These are phyloP conservation scores for Actinemys pallida DNA, from an alignment of 2,113 vertebrate species.

Conservation along the genomic window DNA sequence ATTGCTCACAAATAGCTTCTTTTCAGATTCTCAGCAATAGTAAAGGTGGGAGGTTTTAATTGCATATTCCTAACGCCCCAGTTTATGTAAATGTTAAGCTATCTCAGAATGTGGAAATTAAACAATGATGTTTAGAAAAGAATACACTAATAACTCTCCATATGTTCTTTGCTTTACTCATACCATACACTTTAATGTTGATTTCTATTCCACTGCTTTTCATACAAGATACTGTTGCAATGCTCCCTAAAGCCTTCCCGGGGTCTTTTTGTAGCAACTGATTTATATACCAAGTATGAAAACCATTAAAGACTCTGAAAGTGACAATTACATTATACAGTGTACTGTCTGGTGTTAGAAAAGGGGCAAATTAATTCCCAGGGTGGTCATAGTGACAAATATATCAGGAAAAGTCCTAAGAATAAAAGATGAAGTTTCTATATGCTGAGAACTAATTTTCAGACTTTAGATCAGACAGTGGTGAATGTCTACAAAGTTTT, in stretches of 20 bases:
- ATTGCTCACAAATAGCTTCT: not conserved
- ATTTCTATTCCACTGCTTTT: not conserved
- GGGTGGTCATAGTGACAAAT: not conserved
- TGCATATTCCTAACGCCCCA: not conserved
- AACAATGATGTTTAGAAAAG: not conserved
- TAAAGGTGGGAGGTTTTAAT: slow-evolving; percentile 1
- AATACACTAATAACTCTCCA: not conserved
- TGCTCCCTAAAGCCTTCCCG: not conserved
- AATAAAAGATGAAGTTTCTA: not conserved
- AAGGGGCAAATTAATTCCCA: slow-evolving; percentile 7
- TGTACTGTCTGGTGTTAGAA: not conserved
- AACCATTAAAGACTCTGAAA: slow-evolving; percentile 8
- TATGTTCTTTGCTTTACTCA: not conserved
- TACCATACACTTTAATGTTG: not conserved
- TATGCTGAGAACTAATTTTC: not conserved
- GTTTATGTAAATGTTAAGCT: not conserved
- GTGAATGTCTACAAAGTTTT: not conserved
- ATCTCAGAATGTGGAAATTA: slow-evolving; percentile 14
- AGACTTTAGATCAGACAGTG: not conserved
- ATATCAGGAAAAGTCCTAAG: not conserved
- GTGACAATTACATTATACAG: not conserved
- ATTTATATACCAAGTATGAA: slow-evolving; percentile 18
- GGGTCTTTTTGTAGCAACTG: not conserved
- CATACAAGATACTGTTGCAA: not conserved
- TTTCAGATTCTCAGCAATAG: not conserved